phyloP scores from a whole-genome alignment of 2,888 invertebrate species.

The Cataglyphis livida region DNA sequence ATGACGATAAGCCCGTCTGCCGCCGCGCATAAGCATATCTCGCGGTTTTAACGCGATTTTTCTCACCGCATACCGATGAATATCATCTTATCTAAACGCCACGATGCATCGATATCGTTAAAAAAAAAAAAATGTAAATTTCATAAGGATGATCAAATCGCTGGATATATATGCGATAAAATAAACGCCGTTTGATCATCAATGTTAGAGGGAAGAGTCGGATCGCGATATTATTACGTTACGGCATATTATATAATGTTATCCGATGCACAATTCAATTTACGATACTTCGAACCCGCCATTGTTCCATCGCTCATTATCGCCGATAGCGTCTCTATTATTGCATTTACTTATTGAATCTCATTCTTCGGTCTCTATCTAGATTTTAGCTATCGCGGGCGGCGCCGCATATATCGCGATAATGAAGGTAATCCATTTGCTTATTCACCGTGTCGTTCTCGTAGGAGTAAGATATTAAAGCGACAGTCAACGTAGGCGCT shows the following conservation, averaged over 20 bases:
- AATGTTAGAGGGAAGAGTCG: not conserved
- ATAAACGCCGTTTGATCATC: not conserved
- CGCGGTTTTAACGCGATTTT: slow-evolving; percentile 36
- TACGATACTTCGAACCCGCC: slow-evolving; percentile 34
- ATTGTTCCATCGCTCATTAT: slow-evolving; percentile 49
- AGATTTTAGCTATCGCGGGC: slow-evolving; percentile 61
- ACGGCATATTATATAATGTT: not conserved
- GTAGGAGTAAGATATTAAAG: slow-evolving; percentile 74
- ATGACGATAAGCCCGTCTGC: slow-evolving; percentile 42
- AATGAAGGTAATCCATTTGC: slow-evolving; percentile 73
- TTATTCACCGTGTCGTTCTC: slow-evolving; percentile 71
- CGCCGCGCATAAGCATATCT: slow-evolving; percentile 36
- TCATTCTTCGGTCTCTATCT: slow-evolving; percentile 12
- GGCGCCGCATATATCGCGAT: slow-evolving; percentile 70
- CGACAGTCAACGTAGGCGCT: slow-evolving; percentile 30
- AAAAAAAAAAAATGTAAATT: slow-evolving; percentile 32
- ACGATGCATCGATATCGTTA: not conserved
- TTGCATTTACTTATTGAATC: not conserved
- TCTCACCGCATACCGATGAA: slow-evolving; percentile 13
- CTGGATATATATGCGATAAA: slow-evolving; percentile 28
- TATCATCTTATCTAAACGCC: slow-evolving; percentile 29
- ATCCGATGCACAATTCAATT: not conserved
- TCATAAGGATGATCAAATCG: slow-evolving; percentile 27
- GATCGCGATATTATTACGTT: not conserved
- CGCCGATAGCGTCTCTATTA: not conserved